Evolutionary conservation across 2,113 vertebrate species (phyloP), one percentile per base, ranked within the genome.

Genomic region (Pterocles orientalis): DNA sequence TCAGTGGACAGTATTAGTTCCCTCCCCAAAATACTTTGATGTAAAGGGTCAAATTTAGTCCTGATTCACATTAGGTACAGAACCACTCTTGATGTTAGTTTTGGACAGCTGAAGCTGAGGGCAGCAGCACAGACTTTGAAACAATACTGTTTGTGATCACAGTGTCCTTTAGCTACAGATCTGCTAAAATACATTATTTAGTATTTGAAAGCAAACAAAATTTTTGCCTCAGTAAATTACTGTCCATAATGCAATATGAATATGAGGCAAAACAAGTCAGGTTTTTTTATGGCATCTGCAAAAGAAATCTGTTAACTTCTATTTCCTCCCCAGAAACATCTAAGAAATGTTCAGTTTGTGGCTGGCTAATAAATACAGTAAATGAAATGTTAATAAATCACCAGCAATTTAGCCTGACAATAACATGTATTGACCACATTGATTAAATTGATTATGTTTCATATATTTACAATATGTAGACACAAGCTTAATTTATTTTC

Each of bases 391-490:
- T 97, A 97, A 98, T 98, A 97, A 94, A 97, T 98, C 91, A 95
- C 82, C 65, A 84, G 92, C 96, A 97, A 97, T 98, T 98, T 97
- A 97, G 85, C n/a, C 89, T 97, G 97, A 97, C 97, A 95, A 97
- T 97, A 96, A 87, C 71, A 87, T 57, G 86, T 90, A 98, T 98
- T 76, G 92, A 97, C 96, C 82, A 29, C 91, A 97, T 97, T 97
- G 98, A 98, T 98, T 97, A 95, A 95, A 98, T 98, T 98, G 98
- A 98, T 98, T 98, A 97, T 96, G 95, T 98, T 98, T 98, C 97
- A 98, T 94, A 98, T 98, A 97, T 98, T 98, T 98, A 96, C 95
- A 98, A 96, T 98, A 97, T 84, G 85, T 95, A 95, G 95, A 97
- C 97, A 97, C 88, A 97, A 98, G 96, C 90, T 97, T 96, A 97